Conservation (phyloP, 2,888 invertebrate genomes). For the Calameuta idolon region DNA sequence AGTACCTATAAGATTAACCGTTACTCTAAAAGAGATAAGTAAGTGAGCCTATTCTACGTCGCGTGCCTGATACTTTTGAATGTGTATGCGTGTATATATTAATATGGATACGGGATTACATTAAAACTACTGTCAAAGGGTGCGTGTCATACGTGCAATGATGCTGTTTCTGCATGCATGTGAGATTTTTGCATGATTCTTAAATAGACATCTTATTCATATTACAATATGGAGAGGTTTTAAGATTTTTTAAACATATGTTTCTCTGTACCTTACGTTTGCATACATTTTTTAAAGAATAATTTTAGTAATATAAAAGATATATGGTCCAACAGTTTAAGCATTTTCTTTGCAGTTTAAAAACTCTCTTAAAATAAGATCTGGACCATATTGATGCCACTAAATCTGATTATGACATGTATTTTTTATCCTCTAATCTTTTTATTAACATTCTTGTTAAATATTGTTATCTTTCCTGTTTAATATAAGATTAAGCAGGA, state of each 20-base stretch:
- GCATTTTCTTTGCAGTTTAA: background rate
- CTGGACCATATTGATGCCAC: background rate
- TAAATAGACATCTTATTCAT: background rate
- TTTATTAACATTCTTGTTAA: background rate
- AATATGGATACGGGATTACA: constrained; percentile 7
- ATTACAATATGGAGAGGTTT: background rate
- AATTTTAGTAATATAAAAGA: background rate
- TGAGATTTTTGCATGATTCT: constrained; percentile 7
- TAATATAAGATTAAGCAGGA: background rate
- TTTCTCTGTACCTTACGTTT: background rate
- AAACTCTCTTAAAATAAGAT: background rate
- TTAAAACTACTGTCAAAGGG: constrained; percentile 38
- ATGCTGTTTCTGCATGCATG: constrained; percentile 37
- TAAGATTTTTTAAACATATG: background rate
- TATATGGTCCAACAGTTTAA: background rate
- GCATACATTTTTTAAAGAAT: background rate
- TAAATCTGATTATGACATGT: background rate
- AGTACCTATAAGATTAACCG: constrained; percentile 16
- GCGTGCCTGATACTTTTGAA: constrained; percentile 12
- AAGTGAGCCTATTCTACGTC: constrained; percentile 17
- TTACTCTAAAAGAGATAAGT: constrained; percentile 11
- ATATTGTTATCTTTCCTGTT: background rate
- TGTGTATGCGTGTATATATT: constrained; percentile 20
- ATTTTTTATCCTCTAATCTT: background rate
- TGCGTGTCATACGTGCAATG: constrained; percentile 35